Conservation (phyloP, 2,888 invertebrate genomes). For the Tuta absoluta region DNA sequence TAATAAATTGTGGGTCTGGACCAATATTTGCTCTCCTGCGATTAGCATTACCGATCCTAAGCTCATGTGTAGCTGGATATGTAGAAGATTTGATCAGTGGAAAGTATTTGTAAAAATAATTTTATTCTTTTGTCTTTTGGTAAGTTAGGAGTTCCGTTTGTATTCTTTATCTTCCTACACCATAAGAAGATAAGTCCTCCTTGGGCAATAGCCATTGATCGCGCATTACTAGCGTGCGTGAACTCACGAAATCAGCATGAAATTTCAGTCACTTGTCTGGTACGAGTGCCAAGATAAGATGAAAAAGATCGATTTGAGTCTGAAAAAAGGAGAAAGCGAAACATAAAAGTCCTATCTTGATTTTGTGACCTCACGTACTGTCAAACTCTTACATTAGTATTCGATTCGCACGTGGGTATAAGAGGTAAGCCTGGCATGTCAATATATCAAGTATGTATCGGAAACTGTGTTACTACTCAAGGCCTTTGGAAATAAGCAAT, state of each 20-base stretch:
- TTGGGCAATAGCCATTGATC: too few relatives aligned
- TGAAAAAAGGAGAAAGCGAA: neutral
- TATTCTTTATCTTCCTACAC: too few relatives aligned
- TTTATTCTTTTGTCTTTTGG: too few relatives aligned
- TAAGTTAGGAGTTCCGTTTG: too few relatives aligned
- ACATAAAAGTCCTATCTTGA: neutral
- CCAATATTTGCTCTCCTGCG: slow-evolving; percentile 26
- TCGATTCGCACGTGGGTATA: neutral
- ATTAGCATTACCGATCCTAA: slow-evolving; percentile 13
- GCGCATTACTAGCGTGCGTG: too few relatives aligned
- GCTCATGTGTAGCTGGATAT: neutral
- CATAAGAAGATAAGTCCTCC: too few relatives aligned
- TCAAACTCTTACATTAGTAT: slow-evolving; percentile 18
- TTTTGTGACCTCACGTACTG: slow-evolving; percentile 8
- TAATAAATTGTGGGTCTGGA: slow-evolving; percentile 20
- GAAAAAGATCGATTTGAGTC: neutral
- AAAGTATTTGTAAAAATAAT: too few relatives aligned
- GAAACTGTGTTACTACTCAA: neutral
- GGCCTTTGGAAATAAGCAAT: too few relatives aligned
- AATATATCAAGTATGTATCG: slow-evolving; percentile 22
- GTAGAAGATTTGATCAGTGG: too few relatives aligned
- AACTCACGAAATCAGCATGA: too few relatives aligned
- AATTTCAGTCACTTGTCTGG: too few relatives aligned
- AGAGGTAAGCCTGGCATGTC: slow-evolving; percentile 18
- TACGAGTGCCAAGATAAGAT: too few relatives aligned